These are phyloP conservation scores for Poeciliopsis presidionis DNA, from an alignment of 2,797 vertebrate species.

Conservation along the genomic window DNA sequence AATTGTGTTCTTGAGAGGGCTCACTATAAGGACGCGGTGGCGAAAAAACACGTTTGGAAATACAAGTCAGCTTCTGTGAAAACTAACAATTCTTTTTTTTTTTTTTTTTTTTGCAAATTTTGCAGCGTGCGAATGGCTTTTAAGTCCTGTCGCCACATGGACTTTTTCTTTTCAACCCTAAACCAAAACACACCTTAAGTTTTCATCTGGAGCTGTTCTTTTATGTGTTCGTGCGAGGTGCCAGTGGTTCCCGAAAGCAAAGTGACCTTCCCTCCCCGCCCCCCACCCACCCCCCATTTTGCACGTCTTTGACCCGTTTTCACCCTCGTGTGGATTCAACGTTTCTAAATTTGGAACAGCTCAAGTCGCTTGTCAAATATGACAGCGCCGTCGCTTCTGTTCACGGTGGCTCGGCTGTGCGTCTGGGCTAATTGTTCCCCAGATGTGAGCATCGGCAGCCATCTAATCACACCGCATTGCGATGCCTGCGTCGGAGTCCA, in stretches of 20 bases:
- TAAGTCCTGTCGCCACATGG: not conserved
- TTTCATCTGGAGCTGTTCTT: conserved; percentile 36
- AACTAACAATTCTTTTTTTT: not conserved
- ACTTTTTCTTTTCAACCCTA: conserved; percentile 17
- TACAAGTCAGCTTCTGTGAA: not conserved
- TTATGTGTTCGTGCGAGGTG: conserved; percentile 25
- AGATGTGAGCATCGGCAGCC: conserved; percentile 77
- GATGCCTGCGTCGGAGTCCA: conserved; percentile 77
- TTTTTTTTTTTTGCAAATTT: not conserved
- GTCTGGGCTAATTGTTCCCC: conserved; percentile 80
- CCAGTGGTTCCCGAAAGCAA: conserved; percentile 48
- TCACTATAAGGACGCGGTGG: not conserved
- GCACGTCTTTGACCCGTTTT: conserved; percentile 53
- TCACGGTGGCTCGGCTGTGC: conserved; percentile 57
- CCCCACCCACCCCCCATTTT: not conserved
- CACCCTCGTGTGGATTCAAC: conserved; percentile 58
- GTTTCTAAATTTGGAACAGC: conserved; percentile 72
- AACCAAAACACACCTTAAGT: conserved; percentile 21
- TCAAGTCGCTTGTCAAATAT: conserved; percentile 65
- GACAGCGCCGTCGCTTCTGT: conserved; percentile 65
- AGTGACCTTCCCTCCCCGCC: conserved; percentile 30
- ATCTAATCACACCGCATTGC: conserved; percentile 76
- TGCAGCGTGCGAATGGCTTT: not conserved
- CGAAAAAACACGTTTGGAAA: not conserved
- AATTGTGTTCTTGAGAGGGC: not conserved